These are phyloP conservation scores for Tipula lateralis DNA, from an alignment of 2,888 invertebrate genomes.

Conservation along the genomic window DNA sequence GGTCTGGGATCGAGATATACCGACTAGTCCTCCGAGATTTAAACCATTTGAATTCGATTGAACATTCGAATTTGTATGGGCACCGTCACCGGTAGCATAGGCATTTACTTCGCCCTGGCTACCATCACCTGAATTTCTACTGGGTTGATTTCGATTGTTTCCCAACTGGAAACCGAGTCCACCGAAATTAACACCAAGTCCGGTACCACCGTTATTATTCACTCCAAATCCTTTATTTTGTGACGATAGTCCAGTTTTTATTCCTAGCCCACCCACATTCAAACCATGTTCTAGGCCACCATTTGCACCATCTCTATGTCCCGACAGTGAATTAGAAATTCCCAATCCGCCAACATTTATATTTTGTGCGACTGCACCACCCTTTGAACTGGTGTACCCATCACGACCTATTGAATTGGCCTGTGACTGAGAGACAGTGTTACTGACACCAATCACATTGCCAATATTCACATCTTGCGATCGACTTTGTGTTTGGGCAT, in stretches of 20 bases:
- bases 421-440: conserved; percentile 42
- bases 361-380: not conserved
- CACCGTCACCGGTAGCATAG: conserved; percentile 38
- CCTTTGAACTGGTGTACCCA: not conserved
- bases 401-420: conserved; percentile 32
- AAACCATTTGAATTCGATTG: conserved; percentile 36
- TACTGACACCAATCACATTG: conserved; percentile 41
- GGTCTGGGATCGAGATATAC: conserved; percentile 40
- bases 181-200: conserved; percentile 41
- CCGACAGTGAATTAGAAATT: conserved; percentile 34
- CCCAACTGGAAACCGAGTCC: conserved; percentile 30
- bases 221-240: conserved; percentile 38
- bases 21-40: conserved; percentile 37
- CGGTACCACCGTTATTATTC: conserved; percentile 35
- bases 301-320: conserved; percentile 34
- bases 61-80: conserved; percentile 37
- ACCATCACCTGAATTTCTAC: conserved; percentile 36
- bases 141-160: conserved; percentile 37
- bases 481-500: not conserved
- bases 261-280: conserved; percentile 42
- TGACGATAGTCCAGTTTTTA: conserved; percentile 43
- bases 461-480: conserved; percentile 42
- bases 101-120: conserved; percentile 39
- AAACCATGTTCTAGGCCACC: conserved; percentile 40
- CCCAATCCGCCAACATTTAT: conserved; percentile 30